Conservation (phyloP, 2,888 invertebrate species). For the Phlogophora meticulosa region DNA sequence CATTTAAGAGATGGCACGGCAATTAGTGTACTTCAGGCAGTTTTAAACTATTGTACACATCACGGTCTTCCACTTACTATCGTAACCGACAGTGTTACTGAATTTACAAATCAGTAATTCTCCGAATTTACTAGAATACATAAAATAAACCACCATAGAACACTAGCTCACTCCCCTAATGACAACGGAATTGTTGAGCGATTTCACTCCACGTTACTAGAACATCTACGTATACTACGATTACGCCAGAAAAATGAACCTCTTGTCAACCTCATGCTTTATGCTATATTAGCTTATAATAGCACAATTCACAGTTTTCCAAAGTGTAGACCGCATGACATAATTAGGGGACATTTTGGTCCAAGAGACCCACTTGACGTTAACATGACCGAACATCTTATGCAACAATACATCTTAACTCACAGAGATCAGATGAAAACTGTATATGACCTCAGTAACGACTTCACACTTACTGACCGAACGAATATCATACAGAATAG, state of each 20-base stretch:
- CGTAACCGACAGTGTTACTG: not conserved
- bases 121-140: constrained; percentile 1
- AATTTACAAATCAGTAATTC: constrained; percentile 6
- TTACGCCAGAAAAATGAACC: constrained; percentile 7
- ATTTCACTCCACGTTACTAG: no score
- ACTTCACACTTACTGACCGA: no score
- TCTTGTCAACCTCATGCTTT: constrained; percentile 13
- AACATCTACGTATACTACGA: not conserved
- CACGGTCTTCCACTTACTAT: not conserved
- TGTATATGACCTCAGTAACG: not conserved
- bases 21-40: no score
- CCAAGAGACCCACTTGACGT: constrained; percentile 18
- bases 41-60: no score
- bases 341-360: constrained; percentile 24
- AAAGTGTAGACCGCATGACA: constrained; percentile 6
- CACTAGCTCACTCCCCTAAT: no score
- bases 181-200: no score
- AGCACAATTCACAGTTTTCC: constrained; percentile 21
- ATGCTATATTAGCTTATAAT: no score
- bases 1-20: no score
- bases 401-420: constrained; percentile 1
- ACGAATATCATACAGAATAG: constrained; percentile 12
- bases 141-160: constrained; percentile 1
- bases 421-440: constrained; percentile 11
- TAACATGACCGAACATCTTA: constrained; percentile 7